A percentile compares a stretch with the other conserved stretches of the same genome.
These are phyloP conservation scores for Anticlea derivata DNA, from an alignment of 2,888 invertebrate genomes.

Conservation along the genomic window DNA sequence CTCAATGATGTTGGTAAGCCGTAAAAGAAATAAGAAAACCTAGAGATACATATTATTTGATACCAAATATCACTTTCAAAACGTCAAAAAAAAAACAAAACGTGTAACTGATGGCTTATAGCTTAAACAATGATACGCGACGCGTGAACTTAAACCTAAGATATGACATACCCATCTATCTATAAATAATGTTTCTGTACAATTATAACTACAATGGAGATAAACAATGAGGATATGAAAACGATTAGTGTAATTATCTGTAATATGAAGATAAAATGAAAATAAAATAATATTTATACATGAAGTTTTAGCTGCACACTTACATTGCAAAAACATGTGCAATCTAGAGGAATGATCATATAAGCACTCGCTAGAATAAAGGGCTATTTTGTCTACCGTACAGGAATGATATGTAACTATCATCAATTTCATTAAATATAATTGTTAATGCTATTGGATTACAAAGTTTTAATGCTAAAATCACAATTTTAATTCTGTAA, in stretches of 20 bases:
- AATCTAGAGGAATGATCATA: conserved; percentile 6
- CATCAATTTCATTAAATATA: conserved; percentile 27
- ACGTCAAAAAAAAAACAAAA: neutral
- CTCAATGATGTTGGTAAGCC: neutral
- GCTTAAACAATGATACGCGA: conserved; percentile 13
- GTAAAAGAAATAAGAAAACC: neutral
- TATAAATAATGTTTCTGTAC: conserved; percentile 56
- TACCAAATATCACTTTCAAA: neutral
- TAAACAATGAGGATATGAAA: conserved; percentile 50
- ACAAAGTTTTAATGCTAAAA: conserved; percentile 31
- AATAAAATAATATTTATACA: conserved; percentile 3
- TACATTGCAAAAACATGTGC: conserved; percentile 2
- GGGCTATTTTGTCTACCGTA: conserved; percentile 17
- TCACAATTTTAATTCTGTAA: conserved; percentile 33
- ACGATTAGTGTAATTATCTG: conserved; percentile 29
- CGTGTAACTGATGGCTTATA: neutral
- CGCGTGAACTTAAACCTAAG: conserved; percentile 47
- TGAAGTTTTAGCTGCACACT: conserved; percentile 19
- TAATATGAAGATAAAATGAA: conserved; percentile 3
- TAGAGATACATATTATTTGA: neutral
- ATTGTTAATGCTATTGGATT: conserved; percentile 22
- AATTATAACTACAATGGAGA: conserved; percentile 48
- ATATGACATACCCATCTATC: conserved; percentile 44
- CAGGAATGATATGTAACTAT: conserved; percentile 37
- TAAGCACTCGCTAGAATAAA: conserved; percentile 1